Conservation (phyloP, 2,888 invertebrate species). For the Pyralis farinalis region DNA sequence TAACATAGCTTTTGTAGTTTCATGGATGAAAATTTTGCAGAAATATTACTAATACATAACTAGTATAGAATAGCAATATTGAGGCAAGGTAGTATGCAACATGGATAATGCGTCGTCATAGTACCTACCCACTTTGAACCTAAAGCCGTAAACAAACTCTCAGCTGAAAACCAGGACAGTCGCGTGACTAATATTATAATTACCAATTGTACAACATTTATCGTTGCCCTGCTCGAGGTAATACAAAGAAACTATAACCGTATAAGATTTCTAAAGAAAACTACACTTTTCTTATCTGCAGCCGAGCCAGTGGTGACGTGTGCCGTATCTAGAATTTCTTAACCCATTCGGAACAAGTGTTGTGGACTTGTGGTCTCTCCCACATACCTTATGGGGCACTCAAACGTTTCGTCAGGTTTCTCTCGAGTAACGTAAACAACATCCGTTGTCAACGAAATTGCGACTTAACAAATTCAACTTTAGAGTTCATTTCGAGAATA, state of each 20-base stretch:
- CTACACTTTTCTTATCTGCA: conserved; percentile 5
- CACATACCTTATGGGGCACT: conserved; percentile 57
- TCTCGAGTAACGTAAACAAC: conserved; percentile 52
- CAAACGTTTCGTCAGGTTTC: conserved; percentile 52
- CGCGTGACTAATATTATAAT: conserved; percentile 1
- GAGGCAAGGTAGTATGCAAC: too few species aligned
- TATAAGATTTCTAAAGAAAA: conserved; percentile 7
- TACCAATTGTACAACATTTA: conserved; percentile 5
- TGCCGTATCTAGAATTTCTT: conserved; percentile 31
- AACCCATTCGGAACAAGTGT: conserved; percentile 28
- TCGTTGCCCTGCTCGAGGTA: conserved; percentile 3
- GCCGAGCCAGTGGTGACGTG: conserved; percentile 1
- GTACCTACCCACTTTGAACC: background rate
- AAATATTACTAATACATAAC: too few species aligned
- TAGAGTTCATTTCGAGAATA: conserved; percentile 24
- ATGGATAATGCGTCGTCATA: conserved; percentile 3
- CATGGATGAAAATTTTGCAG: too few species aligned
- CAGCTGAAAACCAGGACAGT: conserved; percentile 5
- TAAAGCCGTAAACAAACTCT: conserved; percentile 4
- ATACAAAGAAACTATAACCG: conserved; percentile 3
- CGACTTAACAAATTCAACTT: conserved; percentile 22
- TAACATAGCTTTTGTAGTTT: too few species aligned
- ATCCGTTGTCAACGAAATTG: conserved; percentile 20
- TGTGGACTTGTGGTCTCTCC: conserved; percentile 33
- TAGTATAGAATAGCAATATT: too few species aligned